These are phyloP conservation scores for Aporophyla nigra DNA, from an alignment of 2,888 invertebrate species.

Conservation along the genomic window DNA sequence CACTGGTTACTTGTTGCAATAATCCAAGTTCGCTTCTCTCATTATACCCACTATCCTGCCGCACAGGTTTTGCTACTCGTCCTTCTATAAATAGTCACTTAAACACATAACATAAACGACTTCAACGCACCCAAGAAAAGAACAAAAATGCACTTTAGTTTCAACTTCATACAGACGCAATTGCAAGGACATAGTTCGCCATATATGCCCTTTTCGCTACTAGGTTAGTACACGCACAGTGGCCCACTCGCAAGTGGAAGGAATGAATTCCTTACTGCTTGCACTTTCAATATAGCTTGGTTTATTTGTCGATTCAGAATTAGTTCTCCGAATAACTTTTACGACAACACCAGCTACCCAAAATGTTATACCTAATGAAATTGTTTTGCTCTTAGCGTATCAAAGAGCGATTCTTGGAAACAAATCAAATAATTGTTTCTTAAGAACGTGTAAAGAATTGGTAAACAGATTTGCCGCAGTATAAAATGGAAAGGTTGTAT, in stretches of 20 bases:
- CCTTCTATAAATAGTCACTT: constrained; percentile 85
- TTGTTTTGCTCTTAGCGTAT: constrained; percentile 31
- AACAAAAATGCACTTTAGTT: constrained; percentile 65
- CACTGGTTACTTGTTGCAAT: constrained; percentile 76
- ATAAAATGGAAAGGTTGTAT: constrained; percentile 12
- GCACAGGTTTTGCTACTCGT: constrained; percentile 86
- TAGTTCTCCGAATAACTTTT: constrained; percentile 73
- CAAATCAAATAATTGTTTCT: constrained; percentile 21
- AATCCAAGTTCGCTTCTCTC: constrained; percentile 80
- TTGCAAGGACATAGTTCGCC: constrained; percentile 47
- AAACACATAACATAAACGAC: constrained; percentile 64
- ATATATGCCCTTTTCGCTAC: constrained; percentile 58
- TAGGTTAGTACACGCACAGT: constrained; percentile 71
- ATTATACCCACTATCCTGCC: constrained; percentile 83
- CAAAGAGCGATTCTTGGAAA: constrained; percentile 26
- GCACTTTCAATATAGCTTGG: constrained; percentile 85
- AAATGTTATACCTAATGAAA: constrained; percentile 51
- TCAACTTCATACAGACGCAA: constrained; percentile 55
- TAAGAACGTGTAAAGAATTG: constrained; percentile 16
- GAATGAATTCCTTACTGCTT: constrained; percentile 86
- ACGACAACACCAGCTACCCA: constrained; percentile 44
- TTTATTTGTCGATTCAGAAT: constrained; percentile 78
- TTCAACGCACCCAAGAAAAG: constrained; percentile 21
- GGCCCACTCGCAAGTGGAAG: constrained; percentile 85
- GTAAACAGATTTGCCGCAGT: background rate